Evolutionary conservation across 2,888 invertebrate species (phyloP).

Genomic region (Smittia aterrima): DNA sequence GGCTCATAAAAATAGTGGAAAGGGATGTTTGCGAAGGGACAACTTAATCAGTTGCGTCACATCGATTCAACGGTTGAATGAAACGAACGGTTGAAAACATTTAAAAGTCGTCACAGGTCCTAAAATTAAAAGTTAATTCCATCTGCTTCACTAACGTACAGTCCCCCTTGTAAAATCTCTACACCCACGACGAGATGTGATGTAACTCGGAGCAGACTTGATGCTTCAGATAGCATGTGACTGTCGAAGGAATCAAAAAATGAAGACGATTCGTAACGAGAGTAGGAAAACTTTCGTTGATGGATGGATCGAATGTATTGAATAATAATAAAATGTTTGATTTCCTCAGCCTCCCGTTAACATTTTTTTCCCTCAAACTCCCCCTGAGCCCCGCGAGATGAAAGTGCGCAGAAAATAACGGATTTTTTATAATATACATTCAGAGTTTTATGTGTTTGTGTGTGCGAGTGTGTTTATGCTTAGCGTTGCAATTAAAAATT

Average conservation of each 20-base stretch:
- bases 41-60: neutral
- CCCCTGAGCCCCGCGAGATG: constrained; percentile 22
- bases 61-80: too few species aligned
- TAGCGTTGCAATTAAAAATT: constrained; percentile 41
- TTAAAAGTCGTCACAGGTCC: too few species aligned
- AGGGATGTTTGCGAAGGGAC: neutral
- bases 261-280: too few species aligned
- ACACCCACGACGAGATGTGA: too few species aligned
- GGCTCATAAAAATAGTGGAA: constrained; percentile 33
- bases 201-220: too few species aligned
- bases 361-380: neutral
- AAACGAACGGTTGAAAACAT: too few species aligned
- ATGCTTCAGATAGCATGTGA: too few species aligned
- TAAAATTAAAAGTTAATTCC: too few species aligned
- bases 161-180: too few species aligned
- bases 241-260: too few species aligned
- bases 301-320: constrained; percentile 3
- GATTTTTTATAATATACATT: constrained; percentile 28
- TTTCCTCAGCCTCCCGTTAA: constrained; percentile 12
- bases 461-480: constrained; percentile 33
- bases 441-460: constrained; percentile 17
- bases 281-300: neutral
- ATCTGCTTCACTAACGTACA: too few species aligned
- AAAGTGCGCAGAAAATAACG: constrained; percentile 41
- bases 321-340: constrained; percentile 27